Percentiles rank a stretch among this genome's conserved stretches.
phyloP scores from a whole-genome alignment of 2,888 invertebrate species.

The Glaucopsyche alexis region DNA sequence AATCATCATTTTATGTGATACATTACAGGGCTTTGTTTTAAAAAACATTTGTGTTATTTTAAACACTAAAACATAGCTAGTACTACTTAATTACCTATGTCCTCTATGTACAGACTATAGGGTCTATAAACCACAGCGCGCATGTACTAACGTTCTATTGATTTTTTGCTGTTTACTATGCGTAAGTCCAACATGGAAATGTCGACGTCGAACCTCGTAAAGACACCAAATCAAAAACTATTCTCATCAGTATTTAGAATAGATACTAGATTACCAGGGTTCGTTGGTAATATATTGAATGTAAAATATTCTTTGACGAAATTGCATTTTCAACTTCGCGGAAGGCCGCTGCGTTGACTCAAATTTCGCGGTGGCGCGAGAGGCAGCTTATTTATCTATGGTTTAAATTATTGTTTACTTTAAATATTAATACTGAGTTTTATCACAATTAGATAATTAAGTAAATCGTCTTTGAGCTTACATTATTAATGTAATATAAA shows the following conservation, averaged over 20 bases:
- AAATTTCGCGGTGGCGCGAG: no score
- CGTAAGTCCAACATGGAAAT: slow-evolving; percentile 52
- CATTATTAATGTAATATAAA: no score
- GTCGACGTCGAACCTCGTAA: neutral
- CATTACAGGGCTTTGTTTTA: slow-evolving; percentile 66
- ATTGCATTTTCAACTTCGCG: no score
- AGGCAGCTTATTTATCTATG: no score
- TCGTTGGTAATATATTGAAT: no score
- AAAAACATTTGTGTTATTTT: slow-evolving; percentile 67
- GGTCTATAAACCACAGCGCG: slow-evolving; percentile 57
- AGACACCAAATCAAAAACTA: neutral
- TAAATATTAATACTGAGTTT: no score
- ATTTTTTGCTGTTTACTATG: slow-evolving; percentile 55
- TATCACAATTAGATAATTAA: no score
- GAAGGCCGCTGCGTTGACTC: no score
- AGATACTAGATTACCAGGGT: no score
- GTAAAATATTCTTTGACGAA: no score
- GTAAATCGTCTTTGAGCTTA: no score
- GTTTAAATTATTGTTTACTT: no score
- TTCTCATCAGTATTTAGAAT: neutral
- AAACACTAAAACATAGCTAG: slow-evolving; percentile 50
- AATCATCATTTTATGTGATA: slow-evolving; percentile 68
- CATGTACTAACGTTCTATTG: slow-evolving; percentile 62
- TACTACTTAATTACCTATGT: slow-evolving; percentile 28
- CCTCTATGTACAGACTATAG: slow-evolving; percentile 33